These are phyloP conservation scores for Argentina silus DNA, from an alignment of 2,797 vertebrate genomes.

Conservation along the genomic window DNA sequence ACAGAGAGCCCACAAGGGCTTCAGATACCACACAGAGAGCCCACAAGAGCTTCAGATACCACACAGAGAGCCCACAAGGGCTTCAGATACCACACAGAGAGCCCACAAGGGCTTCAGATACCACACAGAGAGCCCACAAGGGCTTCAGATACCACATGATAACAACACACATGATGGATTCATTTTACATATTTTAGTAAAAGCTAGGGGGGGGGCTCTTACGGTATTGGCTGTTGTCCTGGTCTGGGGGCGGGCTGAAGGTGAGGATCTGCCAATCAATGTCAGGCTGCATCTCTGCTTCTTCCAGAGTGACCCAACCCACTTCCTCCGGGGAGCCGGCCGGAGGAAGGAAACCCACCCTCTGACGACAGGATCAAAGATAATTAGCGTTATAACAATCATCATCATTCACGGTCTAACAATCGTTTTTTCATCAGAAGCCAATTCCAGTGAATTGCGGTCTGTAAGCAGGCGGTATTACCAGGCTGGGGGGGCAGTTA, in stretches of 20 bases:
- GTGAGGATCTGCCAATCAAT: conserved; percentile 86
- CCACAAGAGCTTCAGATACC: too few species aligned
- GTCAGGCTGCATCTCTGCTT: conserved; percentile 73
- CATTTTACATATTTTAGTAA: too few species aligned
- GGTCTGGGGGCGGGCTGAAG: conserved; percentile 85
- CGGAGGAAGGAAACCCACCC: conserved; percentile 86
- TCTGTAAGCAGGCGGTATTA: conserved; percentile 54
- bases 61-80: too few species aligned
- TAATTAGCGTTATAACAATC: not conserved
- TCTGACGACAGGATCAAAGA: conserved; percentile 72
- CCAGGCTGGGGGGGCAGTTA: conserved; percentile 87
- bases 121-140: not conserved
- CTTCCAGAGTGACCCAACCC: conserved; percentile 89
- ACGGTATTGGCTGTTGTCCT: conserved; percentile 89
- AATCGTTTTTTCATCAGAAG: too few species aligned
- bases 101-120: not conserved
- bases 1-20: too few species aligned
- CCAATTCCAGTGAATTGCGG: too few species aligned
- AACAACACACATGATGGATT: too few species aligned
- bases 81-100: too few species aligned
- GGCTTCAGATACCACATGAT: not conserved
- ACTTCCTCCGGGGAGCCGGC: conserved; percentile 77
- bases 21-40: too few species aligned
- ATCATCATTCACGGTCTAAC: too few species aligned
- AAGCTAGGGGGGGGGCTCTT: conserved; percentile 55